phyloP scores from a whole-genome alignment of 2,888 invertebrate genomes.

The Drosophila quinaria region DNA sequence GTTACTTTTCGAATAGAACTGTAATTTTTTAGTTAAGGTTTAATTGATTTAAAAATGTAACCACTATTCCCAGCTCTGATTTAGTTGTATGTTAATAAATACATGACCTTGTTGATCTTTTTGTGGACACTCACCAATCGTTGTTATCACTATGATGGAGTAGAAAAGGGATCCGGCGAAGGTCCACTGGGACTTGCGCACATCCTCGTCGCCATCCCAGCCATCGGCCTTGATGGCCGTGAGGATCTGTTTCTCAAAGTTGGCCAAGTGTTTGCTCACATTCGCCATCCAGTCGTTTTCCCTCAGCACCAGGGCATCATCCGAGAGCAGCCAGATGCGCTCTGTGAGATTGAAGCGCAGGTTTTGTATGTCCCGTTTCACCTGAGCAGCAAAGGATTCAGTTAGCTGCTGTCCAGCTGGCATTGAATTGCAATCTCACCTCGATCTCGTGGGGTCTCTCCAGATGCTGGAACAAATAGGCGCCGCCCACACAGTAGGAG shows the following conservation, averaged over 20 bases:
- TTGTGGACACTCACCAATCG: constrained; percentile 91
- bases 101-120: constrained; percentile 18
- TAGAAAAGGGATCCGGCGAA: constrained; percentile 96
- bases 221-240: constrained; percentile 94
- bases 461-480: constrained; percentile 92
- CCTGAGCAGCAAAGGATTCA: constrained; percentile 86
- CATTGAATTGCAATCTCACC: constrained; percentile 86
- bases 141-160: constrained; percentile 98
- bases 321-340: constrained; percentile 91
- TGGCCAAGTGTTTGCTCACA: constrained; percentile 88
- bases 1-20: too few species aligned
- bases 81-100: constrained; percentile 44
- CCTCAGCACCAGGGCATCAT: constrained; percentile 87
- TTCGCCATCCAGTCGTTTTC: constrained; percentile 93
- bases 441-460: constrained; percentile 91
- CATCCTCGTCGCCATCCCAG: constrained; percentile 93
- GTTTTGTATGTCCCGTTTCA: constrained; percentile 91
- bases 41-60: background rate
- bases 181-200: constrained; percentile 91
- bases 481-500: constrained; percentile 95
- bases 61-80: background rate
- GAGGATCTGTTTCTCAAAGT: constrained; percentile 91
- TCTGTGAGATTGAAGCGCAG: constrained; percentile 92
- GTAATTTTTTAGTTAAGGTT: background rate
- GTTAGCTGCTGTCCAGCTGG: background rate